These are phyloP conservation scores for Drosophila tani DNA, from an alignment of 1,140 invertebrate genomes.

Conservation along the genomic window DNA sequence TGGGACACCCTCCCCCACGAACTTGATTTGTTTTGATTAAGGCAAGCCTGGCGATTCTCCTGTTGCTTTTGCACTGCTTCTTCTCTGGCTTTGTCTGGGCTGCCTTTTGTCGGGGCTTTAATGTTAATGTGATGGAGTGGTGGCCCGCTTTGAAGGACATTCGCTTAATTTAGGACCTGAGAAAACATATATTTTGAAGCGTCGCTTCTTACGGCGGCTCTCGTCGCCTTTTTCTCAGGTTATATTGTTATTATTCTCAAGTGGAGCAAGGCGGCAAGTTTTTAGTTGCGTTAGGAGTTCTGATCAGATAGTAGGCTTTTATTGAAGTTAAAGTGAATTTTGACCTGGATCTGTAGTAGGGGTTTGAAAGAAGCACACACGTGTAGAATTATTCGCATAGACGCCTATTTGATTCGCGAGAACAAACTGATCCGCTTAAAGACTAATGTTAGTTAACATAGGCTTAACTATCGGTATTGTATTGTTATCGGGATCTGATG, in stretches of 20 bases:
- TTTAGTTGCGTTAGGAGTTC: not conserved
- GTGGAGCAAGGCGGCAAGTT: no score
- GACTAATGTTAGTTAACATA: no score
- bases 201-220: slow-evolving; percentile 3
- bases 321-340: not conserved
- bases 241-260: slow-evolving; percentile 4
- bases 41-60: slow-evolving; percentile 15
- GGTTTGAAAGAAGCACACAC: no score
- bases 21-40: slow-evolving; percentile 24
- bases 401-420: no score
- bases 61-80: slow-evolving; percentile 12
- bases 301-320: no score
- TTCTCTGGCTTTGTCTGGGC: slow-evolving; percentile 5
- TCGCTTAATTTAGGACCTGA: slow-evolving; percentile 21
- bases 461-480: no score
- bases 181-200: slow-evolving; percentile 18
- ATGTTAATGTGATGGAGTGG: slow-evolving; percentile 18
- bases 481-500: no score
- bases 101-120: slow-evolving; percentile 9
- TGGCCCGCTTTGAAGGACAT: slow-evolving; percentile 20
- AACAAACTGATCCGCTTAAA: no score
- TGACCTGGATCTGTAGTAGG: no score
- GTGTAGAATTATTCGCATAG: no score
- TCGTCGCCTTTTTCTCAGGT: not conserved
- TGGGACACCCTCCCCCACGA: slow-evolving; percentile 1